A percentile compares a stretch with the other conserved stretches of the same genome.
Evolutionary conservation across 2,113 vertebrate species (phyloP).

Genomic region (Etia nguti): DNA sequence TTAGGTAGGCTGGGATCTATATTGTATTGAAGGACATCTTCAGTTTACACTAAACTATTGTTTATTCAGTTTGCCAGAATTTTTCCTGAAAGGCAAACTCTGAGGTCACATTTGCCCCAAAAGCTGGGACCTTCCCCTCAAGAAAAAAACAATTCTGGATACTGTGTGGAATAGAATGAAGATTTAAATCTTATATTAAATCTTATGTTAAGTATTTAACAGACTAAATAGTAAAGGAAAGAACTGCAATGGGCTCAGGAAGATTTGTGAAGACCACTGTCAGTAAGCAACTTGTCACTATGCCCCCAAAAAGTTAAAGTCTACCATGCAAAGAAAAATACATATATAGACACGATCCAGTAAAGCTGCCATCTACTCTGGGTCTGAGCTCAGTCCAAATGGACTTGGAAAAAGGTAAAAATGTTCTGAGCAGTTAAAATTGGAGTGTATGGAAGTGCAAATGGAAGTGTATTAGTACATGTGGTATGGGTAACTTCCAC

Average conservation of each 20-base stretch:
- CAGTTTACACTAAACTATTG: not conserved
- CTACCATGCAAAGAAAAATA: not conserved
- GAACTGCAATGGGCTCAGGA: not conserved
- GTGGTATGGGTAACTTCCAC: not conserved
- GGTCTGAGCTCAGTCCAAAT: not conserved
- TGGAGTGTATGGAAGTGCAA: not conserved
- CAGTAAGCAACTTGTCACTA: not conserved
- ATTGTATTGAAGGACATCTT: not conserved
- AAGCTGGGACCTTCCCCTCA: not conserved
- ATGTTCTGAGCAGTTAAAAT: not conserved
- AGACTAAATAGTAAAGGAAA: not conserved
- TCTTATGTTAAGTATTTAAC: too few species aligned
- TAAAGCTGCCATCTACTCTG: not conserved
- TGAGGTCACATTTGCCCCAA: not conserved
- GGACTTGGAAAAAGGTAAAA: not conserved
- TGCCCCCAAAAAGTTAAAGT: not conserved
- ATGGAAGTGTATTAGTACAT: not conserved
- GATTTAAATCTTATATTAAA: not conserved
- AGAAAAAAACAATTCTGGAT: not conserved
- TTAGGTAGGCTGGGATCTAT: not conserved
- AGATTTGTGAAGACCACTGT: not conserved
- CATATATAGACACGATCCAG: not conserved
- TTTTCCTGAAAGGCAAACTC: not conserved
- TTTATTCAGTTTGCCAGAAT: not conserved
- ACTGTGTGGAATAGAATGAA: not conserved